phyloP scores from a whole-genome alignment of 1,140 invertebrate genomes.

The Hermetia illucens region DNA sequence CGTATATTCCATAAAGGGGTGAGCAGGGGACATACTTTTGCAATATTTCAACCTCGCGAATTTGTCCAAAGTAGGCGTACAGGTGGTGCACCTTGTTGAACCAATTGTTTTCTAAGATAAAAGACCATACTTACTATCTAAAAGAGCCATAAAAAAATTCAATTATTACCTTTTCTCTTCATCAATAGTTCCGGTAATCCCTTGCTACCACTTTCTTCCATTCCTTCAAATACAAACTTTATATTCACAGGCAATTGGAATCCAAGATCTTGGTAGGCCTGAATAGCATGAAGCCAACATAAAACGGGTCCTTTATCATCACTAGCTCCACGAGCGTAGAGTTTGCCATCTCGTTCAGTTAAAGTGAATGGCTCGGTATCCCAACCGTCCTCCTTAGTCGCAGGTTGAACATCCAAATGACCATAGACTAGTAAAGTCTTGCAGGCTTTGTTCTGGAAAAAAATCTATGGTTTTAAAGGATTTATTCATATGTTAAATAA shows the following conservation, averaged over 20 bases:
- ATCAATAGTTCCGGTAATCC: conserved; percentile 78
- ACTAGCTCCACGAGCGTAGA: conserved; percentile 78
- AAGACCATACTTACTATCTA: too few species aligned
- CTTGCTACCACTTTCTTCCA: conserved; percentile 91
- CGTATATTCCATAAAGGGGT: too few species aligned
- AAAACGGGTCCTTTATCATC: conserved; percentile 86
- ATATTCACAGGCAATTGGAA: conserved; percentile 72
- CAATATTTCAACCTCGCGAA: too few species aligned
- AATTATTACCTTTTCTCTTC: too few species aligned
- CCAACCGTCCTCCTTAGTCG: conserved; percentile 78
- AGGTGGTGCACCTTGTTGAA: too few species aligned
- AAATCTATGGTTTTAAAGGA: too few species aligned
- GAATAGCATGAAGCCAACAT: conserved; percentile 80
- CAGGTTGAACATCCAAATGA: conserved; percentile 92
- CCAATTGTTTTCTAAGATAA: too few species aligned
- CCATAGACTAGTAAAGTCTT: conserved; percentile 86
- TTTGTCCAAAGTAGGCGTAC: too few species aligned
- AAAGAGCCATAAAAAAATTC: too few species aligned
- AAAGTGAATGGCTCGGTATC: conserved; percentile 81
- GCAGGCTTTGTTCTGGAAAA: too few species aligned
- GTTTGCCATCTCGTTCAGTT: conserved; percentile 68
- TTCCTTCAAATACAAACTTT: conserved; percentile 91
- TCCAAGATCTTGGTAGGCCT: conserved; percentile 59
- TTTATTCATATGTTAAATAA: too few species aligned
- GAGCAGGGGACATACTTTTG: too few species aligned